Evolutionary conservation across 1,140 invertebrate species (phyloP), one percentile per base, ranked within the genome.

Genomic region (Lordiphosa collinella): DNA sequence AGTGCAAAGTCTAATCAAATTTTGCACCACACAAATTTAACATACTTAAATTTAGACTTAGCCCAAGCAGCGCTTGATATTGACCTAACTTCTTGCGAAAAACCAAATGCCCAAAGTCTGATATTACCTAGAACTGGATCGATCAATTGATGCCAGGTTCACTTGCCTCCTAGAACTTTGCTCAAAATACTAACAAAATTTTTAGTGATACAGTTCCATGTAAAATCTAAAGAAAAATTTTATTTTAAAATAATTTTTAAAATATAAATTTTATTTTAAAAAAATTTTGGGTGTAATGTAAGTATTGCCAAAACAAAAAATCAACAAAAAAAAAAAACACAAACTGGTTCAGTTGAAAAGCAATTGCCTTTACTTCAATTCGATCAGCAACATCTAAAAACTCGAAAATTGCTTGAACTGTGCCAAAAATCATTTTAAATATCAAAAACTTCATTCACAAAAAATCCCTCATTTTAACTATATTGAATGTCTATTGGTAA

Each of bases 231-330:
- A 87, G 85, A 69, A 84, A 87, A 87, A 88, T 88, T 88, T 88
- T 88, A 86, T 88, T 87, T 87, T 88, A 87, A 89, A 87, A 87
- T 88, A 89, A 87, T 84, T 87, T 79, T 84, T 88, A 87, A 87
- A 87, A 89, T 88, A 86, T 78, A 79, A 88, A 88, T 88, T 88
- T 88, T 88, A 88, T 88, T 88, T 88, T 88, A 88, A 88, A 88
- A 87, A 79, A 88, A 88, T 88, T 88, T 88, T 88, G 86, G 86
- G 86, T 88, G 86, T 86, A 72, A 88, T 87, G 86, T 88, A 88
- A 88, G 86, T 88, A 88, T 88, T 80, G 67, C 66, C 78, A 84
- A 49, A 18, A 54, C 44, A 56, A 9, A 10, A 36, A 76, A 70
- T 47, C 14, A 57, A 48, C n/a, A 2, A 50, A 60, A 63, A 53